These are phyloP conservation scores for Andrena marginata DNA, from an alignment of 2,888 invertebrate genomes.

Conservation along the genomic window DNA sequence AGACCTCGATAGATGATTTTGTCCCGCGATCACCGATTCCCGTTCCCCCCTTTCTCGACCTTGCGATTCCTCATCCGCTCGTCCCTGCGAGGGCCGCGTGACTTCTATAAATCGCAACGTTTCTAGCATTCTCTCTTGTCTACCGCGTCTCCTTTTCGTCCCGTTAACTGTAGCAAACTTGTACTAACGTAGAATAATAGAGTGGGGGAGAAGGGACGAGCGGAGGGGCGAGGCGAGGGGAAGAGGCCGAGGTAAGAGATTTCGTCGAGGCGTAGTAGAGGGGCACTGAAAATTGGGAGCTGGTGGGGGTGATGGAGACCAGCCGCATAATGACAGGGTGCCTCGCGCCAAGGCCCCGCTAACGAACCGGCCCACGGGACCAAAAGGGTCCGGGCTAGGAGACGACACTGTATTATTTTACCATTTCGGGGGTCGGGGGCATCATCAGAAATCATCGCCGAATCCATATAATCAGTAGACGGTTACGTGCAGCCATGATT, in stretches of 20 bases:
- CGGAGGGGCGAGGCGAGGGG: slow-evolving; percentile 28
- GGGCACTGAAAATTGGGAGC: slow-evolving; percentile 77
- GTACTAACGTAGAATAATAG: slow-evolving; percentile 49
- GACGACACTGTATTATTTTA: slow-evolving; percentile 82
- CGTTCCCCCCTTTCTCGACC: not conserved
- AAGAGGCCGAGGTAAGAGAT: slow-evolving; percentile 55
- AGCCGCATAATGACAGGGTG: slow-evolving; percentile 84
- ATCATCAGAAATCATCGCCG: slow-evolving; percentile 82
- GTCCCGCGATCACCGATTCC: not conserved
- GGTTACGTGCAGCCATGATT: slow-evolving; percentile 79
- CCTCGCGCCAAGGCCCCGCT: slow-evolving; percentile 80
- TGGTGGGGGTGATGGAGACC: slow-evolving; percentile 82
- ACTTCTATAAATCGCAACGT: not conserved
- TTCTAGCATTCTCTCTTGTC: no score
- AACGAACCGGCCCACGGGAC: slow-evolving; percentile 81
- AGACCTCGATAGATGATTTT: slow-evolving; percentile 46
- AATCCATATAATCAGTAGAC: slow-evolving; percentile 82
- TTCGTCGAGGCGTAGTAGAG: slow-evolving; percentile 67
- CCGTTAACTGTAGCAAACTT: slow-evolving; percentile 25
- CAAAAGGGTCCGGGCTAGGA: slow-evolving; percentile 77
- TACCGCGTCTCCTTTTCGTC: not conserved
- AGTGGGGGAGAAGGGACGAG: slow-evolving; percentile 10
- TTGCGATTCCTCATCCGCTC: not conserved
- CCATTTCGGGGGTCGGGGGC: slow-evolving; percentile 79
- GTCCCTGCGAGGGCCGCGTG: not conserved